These are phyloP conservation scores for Mythimna loreyi DNA, from an alignment of 2,888 invertebrate genomes.

Conservation along the genomic window DNA sequence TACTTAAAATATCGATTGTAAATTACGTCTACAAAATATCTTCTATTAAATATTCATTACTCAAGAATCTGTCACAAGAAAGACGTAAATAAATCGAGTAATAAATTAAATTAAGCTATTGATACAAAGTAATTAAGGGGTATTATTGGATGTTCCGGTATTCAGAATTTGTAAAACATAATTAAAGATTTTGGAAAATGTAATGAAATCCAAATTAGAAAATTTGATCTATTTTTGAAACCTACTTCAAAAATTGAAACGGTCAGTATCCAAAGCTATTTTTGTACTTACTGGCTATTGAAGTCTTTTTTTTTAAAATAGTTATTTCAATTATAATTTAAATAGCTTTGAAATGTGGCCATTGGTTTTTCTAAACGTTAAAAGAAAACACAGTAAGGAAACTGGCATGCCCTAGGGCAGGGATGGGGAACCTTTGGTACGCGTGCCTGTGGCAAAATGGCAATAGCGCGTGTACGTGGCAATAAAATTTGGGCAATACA, in stretches of 20 bases:
- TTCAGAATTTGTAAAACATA: constrained; percentile 11
- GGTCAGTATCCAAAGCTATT: too few relatives aligned
- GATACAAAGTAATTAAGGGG: constrained; percentile 28
- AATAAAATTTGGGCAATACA: too few relatives aligned
- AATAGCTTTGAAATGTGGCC: not conserved
- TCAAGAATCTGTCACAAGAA: constrained; percentile 26
- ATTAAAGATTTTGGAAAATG: constrained; percentile 25
- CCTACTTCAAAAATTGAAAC: not conserved
- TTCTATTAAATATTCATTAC: constrained; percentile 43
- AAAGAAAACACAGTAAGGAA: too few relatives aligned
- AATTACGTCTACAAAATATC: constrained; percentile 9
- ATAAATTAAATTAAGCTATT: constrained; percentile 42
- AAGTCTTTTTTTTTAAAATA: too few relatives aligned
- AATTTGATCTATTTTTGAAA: not conserved
- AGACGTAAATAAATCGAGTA: constrained; percentile 30
- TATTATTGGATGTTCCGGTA: constrained; percentile 26
- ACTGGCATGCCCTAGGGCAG: too few relatives aligned
- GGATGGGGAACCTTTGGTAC: too few relatives aligned
- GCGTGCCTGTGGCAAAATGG: too few relatives aligned
- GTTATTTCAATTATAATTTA: too few relatives aligned
- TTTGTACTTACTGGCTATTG: too few relatives aligned
- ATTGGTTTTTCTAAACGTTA: too few relatives aligned
- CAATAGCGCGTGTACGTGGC: too few relatives aligned
- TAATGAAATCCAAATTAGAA: not conserved
- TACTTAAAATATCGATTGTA: not conserved